Conservation (phyloP, 2,888 invertebrate genomes). For the Andrena flavipes region DNA sequence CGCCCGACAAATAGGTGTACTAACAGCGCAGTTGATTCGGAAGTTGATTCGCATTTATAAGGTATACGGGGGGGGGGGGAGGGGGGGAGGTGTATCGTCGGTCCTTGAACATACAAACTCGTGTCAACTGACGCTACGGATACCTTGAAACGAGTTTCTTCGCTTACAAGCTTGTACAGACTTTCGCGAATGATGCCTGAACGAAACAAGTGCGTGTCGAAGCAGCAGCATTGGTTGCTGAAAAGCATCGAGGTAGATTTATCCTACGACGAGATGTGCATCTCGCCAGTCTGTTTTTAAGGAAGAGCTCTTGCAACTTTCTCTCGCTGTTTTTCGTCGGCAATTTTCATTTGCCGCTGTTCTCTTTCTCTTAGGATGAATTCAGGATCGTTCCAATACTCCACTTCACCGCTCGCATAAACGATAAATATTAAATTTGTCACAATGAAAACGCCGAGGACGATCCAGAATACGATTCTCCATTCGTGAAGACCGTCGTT, state of each 20-base stretch:
- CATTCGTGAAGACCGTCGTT: slow-evolving; percentile 87
- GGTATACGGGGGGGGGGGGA: too few species aligned
- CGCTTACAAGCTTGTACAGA: neutral
- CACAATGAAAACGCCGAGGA: slow-evolving; percentile 88
- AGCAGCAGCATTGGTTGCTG: neutral
- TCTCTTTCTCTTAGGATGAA: slow-evolving; percentile 71
- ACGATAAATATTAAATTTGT: slow-evolving; percentile 90
- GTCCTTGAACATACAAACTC: too few species aligned
- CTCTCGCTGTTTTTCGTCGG: neutral
- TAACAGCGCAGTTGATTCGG: neutral
- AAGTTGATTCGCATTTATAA: too few species aligned
- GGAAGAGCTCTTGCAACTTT: neutral
- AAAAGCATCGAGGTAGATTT: slow-evolving; percentile 6
- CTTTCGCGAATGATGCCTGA: neutral
- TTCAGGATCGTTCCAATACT: slow-evolving; percentile 90
- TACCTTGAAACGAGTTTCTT: neutral
- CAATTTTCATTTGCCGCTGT: slow-evolving; percentile 48
- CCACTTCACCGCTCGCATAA: slow-evolving; percentile 91
- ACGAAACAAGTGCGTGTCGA: neutral
- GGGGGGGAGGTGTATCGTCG: too few species aligned
- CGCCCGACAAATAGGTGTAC: neutral
- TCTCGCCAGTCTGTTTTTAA: neutral
- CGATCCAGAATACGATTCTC: slow-evolving; percentile 93
- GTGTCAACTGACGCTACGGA: neutral
- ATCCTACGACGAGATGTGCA: neutral